These are phyloP conservation scores for Bombus polaris DNA, from an alignment of 1,140 invertebrate species.

Conservation along the genomic window DNA sequence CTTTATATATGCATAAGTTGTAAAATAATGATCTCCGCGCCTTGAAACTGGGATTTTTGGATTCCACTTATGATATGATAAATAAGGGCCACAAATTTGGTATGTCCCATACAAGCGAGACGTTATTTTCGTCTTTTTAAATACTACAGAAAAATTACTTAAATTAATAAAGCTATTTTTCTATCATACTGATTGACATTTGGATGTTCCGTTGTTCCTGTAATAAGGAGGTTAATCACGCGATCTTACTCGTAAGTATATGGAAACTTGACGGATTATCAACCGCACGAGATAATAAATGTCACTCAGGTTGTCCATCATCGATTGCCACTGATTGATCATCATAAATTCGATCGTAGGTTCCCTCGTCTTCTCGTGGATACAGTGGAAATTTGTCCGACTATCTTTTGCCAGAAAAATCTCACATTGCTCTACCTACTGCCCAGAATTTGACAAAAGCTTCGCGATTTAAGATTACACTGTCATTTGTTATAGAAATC, in stretches of 20 bases:
- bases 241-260: slow-evolving; percentile 70
- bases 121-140: not conserved
- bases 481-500: slow-evolving; percentile 35
- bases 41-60: too few relatives aligned
- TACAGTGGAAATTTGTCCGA: slow-evolving; percentile 21
- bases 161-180: too few relatives aligned
- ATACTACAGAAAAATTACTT: not conserved
- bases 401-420: slow-evolving; percentile 27
- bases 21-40: too few relatives aligned
- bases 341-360: not conserved
- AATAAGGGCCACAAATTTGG: too few relatives aligned
- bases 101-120: too few relatives aligned
- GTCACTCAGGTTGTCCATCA: slow-evolving; percentile 66
- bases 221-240: slow-evolving; percentile 36
- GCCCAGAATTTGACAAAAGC: slow-evolving; percentile 42
- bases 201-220: not conserved
- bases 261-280: slow-evolving; percentile 62
- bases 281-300: slow-evolving; percentile 64
- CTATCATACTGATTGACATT: too few relatives aligned
- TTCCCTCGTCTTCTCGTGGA: not conserved
- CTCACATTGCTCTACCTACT: slow-evolving; percentile 3
- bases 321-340: slow-evolving; percentile 25
- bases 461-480: not conserved
- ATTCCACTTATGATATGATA: too few relatives aligned
- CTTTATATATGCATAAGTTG: too few relatives aligned